Percentiles rank a stretch among this genome's conserved stretches.
Conservation (phyloP, 2,888 invertebrate genomes). For the Tortrix viridana region DNA sequence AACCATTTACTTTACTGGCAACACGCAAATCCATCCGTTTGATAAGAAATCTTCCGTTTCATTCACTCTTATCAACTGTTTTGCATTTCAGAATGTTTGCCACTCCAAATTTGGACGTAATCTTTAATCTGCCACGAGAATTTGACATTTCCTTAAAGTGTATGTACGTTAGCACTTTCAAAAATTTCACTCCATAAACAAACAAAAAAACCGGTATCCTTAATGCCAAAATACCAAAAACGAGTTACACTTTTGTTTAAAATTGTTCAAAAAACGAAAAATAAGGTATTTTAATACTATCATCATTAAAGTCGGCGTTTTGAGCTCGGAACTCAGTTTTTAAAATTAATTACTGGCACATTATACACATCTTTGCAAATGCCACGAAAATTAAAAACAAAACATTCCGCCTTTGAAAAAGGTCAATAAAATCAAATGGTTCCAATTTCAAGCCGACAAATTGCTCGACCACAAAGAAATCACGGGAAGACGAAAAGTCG, state of each 20-base stretch:
- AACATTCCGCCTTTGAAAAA: constrained; percentile 47
- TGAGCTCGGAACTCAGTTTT: constrained; percentile 30
- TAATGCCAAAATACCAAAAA: constrained; percentile 35
- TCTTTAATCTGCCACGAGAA: constrained; percentile 18
- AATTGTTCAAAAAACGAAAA: constrained; percentile 28
- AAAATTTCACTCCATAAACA: constrained; percentile 30
- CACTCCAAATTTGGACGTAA: constrained; percentile 1
- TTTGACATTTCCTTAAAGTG: constrained; percentile 28
- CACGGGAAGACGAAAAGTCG: constrained; percentile 18
- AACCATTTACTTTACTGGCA: too few relatives aligned
- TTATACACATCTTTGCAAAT: constrained; percentile 31
- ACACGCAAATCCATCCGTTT: too few relatives aligned
- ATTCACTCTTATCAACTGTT: not conserved
- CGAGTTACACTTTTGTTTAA: constrained; percentile 15
- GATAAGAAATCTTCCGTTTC: not conserved
- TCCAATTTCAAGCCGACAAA: constrained; percentile 20
- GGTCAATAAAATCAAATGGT: constrained; percentile 12
- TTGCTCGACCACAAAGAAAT: constrained; percentile 17
- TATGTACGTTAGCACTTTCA: constrained; percentile 31
- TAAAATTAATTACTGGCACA: constrained; percentile 31
- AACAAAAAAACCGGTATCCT: constrained; percentile 19
- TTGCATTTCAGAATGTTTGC: constrained; percentile 2
- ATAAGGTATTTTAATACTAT: constrained; percentile 36
- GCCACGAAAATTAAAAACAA: constrained; percentile 47
- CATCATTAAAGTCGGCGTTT: constrained; percentile 34